Base-by-base conservation (phyloP, 1,140 invertebrate species). In the Popillia japonica region DNA sequence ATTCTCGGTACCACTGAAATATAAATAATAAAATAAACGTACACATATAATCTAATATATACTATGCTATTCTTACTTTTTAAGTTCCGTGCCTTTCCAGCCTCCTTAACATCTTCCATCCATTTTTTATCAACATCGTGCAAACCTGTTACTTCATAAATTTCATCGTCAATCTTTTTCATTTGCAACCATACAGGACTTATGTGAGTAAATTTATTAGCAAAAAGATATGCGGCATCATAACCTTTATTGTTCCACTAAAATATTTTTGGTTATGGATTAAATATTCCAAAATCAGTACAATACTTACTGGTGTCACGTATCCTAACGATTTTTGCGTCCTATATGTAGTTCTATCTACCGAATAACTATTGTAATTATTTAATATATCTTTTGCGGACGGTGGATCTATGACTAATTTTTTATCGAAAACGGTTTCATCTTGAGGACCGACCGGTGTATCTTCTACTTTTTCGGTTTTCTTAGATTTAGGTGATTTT, bases 221-320 rank as follows among this genome's bases (percentile, higher is more conserved):
- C 93, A 89, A 98, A 98, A 72, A 90, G 92, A 88, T 98, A 98
- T 0, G 96, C 95, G 48, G 98, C 90, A 88, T 98, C 95, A 88
- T 98, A 97, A 0, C 97, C 98, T 89, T 96, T 94, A 78, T 90
- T 93, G 86, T 99, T 99, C 98, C 98, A 99, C 96, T 98, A 83
- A 82, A 91, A 90, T 78, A 78, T 83, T 76, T 20, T 75, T 61
- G 78, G 1, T 55, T 64, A 61, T 77, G 41, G 20, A 76, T 74
- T 42, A 14, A 48, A 27, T 73, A 48, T 40, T 14, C 42, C 55
- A 78, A 34, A 79, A 78, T 74, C 75, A 75, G 74, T 55, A 34
- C 4, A 77, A 77, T 78, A 89, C 90, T 90, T 89, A 97, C 96
- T 40, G 96, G 96, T 75, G 96, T 98, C 55, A 98, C 94, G 87